Evolutionary conservation across 2,113 vertebrate genomes (phyloP), one percentile per base, ranked within the genome.

Genomic region (Hypomesus transpacificus): DNA sequence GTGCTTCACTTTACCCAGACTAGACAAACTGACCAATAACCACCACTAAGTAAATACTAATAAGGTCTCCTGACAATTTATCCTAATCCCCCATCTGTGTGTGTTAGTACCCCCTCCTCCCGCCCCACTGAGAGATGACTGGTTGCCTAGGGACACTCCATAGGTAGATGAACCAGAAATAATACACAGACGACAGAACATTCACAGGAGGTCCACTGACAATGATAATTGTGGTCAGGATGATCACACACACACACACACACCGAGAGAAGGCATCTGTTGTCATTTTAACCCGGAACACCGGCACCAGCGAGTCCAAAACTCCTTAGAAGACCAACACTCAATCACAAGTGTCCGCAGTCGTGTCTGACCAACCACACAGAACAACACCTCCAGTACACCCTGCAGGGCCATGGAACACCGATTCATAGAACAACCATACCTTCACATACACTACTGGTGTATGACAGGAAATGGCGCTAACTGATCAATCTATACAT

Each of bases 141-240:
- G 28, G 78, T 70, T 73, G 79, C 75, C 78, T 67, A 56, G 68
- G 34, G 63, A 57, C 59, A 75, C 82, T 78, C 85, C 78, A 87
- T 82, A 88, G 84, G 81, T 82, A 82, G 80, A 80, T 26, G 78
- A 60, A 50, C 75, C 63, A 73, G 73, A 69, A 81, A 69, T 57
- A 73, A 75, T 64, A 64, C 34, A 72, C 34, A 70, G 61, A 71
- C 66, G 76, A 75, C 70, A 81, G 71, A 63, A 76, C 31, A 71
- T 54, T 80, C 67, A 28, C 70, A 76, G 79, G 77, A 73, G 81
- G 75, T 54, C 68, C 46, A 69, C 73, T 83, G 22, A 71, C 28
- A 82, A 86, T 57, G 56, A 70, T 68, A 74, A 63, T 17, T 26
- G 11, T 26, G 59, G 14, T 28, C 59, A 22, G 22, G 59, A 14